These are phyloP conservation scores for Hyla sarda DNA, from an alignment of 2,113 vertebrate genomes.

Conservation along the genomic window DNA sequence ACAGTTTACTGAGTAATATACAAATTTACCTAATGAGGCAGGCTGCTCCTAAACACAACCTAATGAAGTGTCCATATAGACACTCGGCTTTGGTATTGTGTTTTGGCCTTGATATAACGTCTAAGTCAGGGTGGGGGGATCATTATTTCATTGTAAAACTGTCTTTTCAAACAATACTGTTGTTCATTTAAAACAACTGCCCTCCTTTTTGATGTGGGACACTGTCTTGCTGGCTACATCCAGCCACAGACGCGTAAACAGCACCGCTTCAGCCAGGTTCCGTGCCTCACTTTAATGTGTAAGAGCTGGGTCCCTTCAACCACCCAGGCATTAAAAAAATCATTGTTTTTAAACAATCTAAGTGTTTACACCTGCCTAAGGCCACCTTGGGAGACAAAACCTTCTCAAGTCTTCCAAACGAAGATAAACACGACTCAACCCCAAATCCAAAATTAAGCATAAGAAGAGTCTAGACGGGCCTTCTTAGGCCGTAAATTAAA, in stretches of 20 bases:
- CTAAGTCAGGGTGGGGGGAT: constrained; percentile 31
- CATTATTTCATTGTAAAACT: constrained; percentile 48
- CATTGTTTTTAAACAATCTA: constrained; percentile 56
- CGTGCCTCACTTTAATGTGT: constrained; percentile 31
- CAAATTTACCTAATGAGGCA: constrained; percentile 37
- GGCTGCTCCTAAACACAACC: constrained; percentile 8
- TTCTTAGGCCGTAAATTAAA: neutral
- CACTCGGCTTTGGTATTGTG: constrained; percentile 18
- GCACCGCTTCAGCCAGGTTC: neutral
- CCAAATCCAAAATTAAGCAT: constrained; percentile 30
- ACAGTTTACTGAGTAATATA: constrained; percentile 2
- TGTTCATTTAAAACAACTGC: neutral
- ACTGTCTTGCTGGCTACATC: neutral
- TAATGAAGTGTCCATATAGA: neutral
- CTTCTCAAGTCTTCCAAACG: constrained; percentile 21
- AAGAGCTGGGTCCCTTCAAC: constrained; percentile 12
- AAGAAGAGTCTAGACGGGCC: constrained; percentile 46
- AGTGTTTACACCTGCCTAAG: constrained; percentile 55
- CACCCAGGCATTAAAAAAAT: constrained; percentile 42
- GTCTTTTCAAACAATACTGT: constrained; percentile 21
- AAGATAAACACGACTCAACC: constrained; percentile 45
- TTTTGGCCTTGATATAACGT: neutral
- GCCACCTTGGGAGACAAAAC: constrained; percentile 48
- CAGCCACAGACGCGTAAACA: constrained; percentile 39
- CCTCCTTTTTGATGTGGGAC: constrained; percentile 41